These are phyloP conservation scores for Cygnus buccinator DNA, from an alignment of 2,113 vertebrate species.

Conservation along the genomic window DNA sequence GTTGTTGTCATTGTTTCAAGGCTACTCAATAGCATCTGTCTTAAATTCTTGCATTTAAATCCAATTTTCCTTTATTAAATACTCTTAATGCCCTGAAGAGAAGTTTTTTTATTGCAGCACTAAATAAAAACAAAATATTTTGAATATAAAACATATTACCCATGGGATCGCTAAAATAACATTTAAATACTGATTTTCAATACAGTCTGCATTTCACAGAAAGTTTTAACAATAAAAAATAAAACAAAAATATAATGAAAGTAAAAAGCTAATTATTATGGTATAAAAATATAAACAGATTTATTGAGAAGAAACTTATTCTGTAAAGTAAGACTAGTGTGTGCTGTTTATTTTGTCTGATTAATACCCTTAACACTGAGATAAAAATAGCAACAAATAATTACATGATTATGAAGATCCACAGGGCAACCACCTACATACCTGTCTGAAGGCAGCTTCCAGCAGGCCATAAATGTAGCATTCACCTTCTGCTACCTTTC, in stretches of 20 bases:
- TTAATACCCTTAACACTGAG: neutral
- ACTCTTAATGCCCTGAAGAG: neutral
- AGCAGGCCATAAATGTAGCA: fast-evolving
- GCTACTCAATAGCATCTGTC: neutral
- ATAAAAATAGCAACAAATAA: neutral
- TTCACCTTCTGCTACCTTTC: neutral
- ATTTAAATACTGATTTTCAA: neutral
- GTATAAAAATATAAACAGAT: neutral
- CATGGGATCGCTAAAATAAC: neutral
- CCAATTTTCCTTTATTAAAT: neutral
- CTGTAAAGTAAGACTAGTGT: neutral
- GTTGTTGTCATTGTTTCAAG: neutral
- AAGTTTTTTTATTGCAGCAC: neutral
- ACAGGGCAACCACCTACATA: neutral
- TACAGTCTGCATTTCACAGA: neutral
- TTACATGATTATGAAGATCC: neutral
- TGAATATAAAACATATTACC: neutral
- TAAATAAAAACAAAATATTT: neutral
- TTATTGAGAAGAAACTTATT: neutral
- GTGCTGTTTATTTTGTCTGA: neutral
- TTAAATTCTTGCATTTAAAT: neutral
- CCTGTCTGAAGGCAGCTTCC: neutral
- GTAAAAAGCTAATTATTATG: fast-evolving
- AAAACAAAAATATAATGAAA: neutral
- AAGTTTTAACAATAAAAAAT: neutral